Percentiles rank a stretch among this genome's conserved stretches.
phyloP scores from a whole-genome alignment of 1,140 invertebrate species.

The Saccostrea echinata region DNA sequence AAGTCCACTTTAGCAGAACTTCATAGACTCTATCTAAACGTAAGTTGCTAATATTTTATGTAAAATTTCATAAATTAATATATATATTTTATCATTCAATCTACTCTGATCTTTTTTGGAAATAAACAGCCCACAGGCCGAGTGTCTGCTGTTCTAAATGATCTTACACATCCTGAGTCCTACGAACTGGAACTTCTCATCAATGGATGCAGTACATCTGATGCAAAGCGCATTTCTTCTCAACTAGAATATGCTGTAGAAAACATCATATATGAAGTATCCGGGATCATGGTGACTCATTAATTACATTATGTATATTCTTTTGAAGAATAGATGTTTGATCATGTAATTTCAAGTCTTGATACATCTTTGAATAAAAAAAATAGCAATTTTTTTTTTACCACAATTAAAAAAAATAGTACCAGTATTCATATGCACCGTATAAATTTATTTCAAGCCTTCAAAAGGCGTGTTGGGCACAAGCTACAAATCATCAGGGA shows the following conservation, averaged over 20 bases:
- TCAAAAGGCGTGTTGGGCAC: not conserved
- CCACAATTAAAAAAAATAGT: no score
- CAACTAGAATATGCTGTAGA: not conserved
- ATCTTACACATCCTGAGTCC: not conserved
- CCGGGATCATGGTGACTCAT: slow-evolving; percentile 1
- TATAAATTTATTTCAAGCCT: not conserved
- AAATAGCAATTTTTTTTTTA: not conserved
- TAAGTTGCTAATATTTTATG: not conserved
- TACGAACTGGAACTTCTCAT: slow-evolving; percentile 6
- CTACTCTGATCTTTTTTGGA: not conserved
- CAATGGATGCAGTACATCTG: not conserved
- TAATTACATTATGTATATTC: not conserved
- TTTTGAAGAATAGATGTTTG: not conserved
- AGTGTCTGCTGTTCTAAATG: not conserved
- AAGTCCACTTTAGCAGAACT: not conserved
- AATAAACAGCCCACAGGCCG: not conserved
- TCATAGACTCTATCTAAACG: not conserved
- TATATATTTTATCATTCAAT: not conserved
- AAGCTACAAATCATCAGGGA: slow-evolving; percentile 13
- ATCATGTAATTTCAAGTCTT: no score
- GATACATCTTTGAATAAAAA: not conserved
- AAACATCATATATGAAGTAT: slow-evolving; percentile 27
- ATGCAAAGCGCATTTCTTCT: not conserved
- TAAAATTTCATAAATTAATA: not conserved
- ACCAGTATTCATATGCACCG: not conserved